Evolutionary conservation across 1,140 invertebrate genomes (phyloP), one percentile per base, ranked within the genome.

Genomic region (Zaprionus africanus): DNA sequence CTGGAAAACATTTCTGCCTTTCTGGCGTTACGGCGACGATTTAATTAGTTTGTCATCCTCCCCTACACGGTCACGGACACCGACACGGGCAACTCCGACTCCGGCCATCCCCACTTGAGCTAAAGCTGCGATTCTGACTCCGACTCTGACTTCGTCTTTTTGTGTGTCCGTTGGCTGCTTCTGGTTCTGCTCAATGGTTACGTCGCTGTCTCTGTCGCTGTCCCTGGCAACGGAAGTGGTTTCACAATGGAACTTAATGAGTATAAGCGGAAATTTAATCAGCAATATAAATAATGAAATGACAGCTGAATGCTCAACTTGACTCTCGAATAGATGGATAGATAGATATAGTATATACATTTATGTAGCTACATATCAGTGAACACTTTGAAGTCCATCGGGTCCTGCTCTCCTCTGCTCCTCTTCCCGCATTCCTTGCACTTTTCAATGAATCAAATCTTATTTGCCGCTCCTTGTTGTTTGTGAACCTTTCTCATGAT

Each of bases 221-320:
- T 34, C n/a, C n/a, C 43, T 59, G 46, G 59, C 75, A 73, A 64
- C 78, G 84, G 84, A 84, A 85, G 84, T 84, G 85, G 84, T 88
- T 90, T 76, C 75, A 90, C 81, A 88, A 88, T 90, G 81, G 75
- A 88, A 90, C 85, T 88, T 88, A 88, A 88, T 90, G 81, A 88
- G 84, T 84, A 88, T 88, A 90, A 88, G 85, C 84, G 84, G 84
- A 88, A 88, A 88, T 88, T 88, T 88, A 88, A 88, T 88, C 84
- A 88, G 85, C 85, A 88, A 85, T 90, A 90, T 88, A 87, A 87
- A 87, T 87, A 87, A 87, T 87, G 84, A 87, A 87, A 87, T 87
- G 84, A 84, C 84, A 87, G 84, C 70, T 88, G 85, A 88, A 88
- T 88, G 81, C 57, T 64, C 77, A 69, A 57, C 79, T 67, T 54